phyloP scores from a whole-genome alignment of 2,113 vertebrate species.

The Mobula birostris region DNA sequence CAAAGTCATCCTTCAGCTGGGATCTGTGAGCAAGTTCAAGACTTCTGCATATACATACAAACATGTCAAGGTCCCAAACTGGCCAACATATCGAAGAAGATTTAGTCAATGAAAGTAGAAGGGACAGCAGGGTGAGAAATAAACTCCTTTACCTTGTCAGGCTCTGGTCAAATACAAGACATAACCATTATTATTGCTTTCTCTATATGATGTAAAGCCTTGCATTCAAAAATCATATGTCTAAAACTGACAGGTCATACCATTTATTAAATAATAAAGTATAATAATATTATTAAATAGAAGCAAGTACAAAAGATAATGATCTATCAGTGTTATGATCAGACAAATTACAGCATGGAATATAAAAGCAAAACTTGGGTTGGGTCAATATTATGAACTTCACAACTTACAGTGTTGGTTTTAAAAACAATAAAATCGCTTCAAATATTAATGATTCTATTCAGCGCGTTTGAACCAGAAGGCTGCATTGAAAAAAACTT shows the following conservation, averaged over 20 bases:
- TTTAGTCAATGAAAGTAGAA: background rate
- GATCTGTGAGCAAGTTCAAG: too few species aligned
- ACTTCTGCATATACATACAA: too few species aligned
- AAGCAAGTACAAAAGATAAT: background rate
- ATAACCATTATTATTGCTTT: background rate
- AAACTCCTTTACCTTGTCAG: background rate
- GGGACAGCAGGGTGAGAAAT: background rate
- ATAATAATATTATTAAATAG: background rate
- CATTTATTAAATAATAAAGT: background rate
- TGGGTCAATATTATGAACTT: background rate
- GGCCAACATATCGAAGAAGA: too few species aligned
- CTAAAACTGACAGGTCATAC: background rate
- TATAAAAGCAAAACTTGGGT: too few species aligned
- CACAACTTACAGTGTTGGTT: background rate
- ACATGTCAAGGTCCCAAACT: too few species aligned
- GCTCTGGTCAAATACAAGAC: background rate
- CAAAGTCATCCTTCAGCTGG: too few species aligned
- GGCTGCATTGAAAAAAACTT: background rate
- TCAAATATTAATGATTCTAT: background rate
- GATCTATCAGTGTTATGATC: background rate
- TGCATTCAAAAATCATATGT: background rate
- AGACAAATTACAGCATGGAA: too few species aligned
- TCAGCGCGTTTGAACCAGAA: background rate
- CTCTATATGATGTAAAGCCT: background rate
- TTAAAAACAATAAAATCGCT: background rate